Conservation (phyloP, 1,140 invertebrate species). For the Plutomurus gul region DNA sequence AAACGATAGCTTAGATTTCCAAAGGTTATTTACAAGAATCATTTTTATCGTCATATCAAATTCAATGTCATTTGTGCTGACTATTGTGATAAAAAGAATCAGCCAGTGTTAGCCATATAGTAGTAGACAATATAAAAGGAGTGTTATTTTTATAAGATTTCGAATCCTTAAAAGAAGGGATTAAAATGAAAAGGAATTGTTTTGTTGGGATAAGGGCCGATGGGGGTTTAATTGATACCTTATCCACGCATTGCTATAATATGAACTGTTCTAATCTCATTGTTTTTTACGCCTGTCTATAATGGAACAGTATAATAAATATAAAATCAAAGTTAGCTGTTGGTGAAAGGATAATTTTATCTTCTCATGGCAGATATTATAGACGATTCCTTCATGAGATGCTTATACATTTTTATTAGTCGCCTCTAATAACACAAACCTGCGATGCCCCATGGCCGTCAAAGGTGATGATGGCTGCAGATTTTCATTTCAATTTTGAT, state of each 20-base stretch:
- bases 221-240: neutral
- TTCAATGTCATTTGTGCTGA: neutral
- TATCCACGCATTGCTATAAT: neutral
- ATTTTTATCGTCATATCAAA: neutral
- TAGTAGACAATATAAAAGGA: neutral
- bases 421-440: neutral
- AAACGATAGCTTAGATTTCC: neutral
- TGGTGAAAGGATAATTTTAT: neutral
- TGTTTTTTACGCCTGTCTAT: neutral
- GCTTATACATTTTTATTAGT: neutral
- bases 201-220: neutral
- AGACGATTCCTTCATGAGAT: neutral
- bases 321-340: neutral
- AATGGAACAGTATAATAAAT: neutral
- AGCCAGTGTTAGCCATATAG: neutral
- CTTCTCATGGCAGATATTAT: neutral
- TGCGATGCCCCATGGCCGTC: neutral
- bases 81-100: neutral
- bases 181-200: neutral
- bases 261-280: neutral
- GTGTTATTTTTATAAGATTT: neutral
- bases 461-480: constrained; percentile 9
- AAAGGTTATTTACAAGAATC: neutral
- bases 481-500: neutral
- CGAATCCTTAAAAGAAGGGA: neutral